phyloP scores from a whole-genome alignment of 2,113 vertebrate species.

The Chloebia gouldiae region DNA sequence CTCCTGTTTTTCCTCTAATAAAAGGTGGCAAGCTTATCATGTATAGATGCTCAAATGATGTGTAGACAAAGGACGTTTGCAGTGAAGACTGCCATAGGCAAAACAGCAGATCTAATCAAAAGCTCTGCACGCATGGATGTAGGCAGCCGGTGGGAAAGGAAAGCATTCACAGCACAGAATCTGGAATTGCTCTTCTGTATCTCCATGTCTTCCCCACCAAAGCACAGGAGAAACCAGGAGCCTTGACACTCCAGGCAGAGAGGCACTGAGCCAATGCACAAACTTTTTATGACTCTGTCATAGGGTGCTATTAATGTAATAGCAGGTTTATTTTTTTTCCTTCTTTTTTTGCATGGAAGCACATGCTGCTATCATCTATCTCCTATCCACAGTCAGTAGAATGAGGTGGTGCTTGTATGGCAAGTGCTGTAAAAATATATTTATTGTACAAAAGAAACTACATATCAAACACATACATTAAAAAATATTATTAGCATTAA shows the following conservation, averaged over 20 bases:
- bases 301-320: background rate
- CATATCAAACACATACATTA: background rate
- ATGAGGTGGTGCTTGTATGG: background rate
- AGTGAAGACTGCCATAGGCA: conserved; percentile 68
- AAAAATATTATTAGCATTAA: conserved; percentile 33
- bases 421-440: conserved; percentile 22
- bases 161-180: conserved; percentile 28
- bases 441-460: conserved; percentile 32
- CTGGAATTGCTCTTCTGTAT: conserved; percentile 50
- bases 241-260: background rate
- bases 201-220: background rate
- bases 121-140: conserved; percentile 58
- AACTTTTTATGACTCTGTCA: background rate
- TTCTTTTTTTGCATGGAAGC: background rate
- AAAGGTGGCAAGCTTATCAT: conserved; percentile 53
- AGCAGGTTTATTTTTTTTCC: background rate
- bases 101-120: conserved; percentile 78
- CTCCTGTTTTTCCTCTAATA: conserved; percentile 55
- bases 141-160: conserved; percentile 63
- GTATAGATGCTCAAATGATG: conserved; percentile 54
- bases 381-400: background rate
- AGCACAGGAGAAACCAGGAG: background rate
- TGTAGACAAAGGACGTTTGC: conserved; percentile 62
- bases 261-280: background rate
- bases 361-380: background rate